phyloP scores from a whole-genome alignment of 2,797 vertebrate species.

The Thamnophis elegans region DNA sequence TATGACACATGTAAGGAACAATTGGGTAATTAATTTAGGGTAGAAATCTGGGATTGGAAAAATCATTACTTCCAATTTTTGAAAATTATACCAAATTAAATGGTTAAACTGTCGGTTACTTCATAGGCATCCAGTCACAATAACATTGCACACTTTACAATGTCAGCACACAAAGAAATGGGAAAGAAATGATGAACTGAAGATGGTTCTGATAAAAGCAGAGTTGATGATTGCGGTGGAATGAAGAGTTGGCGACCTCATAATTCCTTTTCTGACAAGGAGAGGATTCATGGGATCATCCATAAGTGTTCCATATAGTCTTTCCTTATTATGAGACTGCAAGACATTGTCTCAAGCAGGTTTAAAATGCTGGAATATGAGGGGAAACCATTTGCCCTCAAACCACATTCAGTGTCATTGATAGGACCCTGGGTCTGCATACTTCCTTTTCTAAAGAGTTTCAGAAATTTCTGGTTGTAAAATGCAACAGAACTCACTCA shows the following conservation, averaged over 20 bases:
- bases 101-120: neutral
- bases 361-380: neutral
- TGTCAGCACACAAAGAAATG: neutral
- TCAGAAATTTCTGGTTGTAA: neutral
- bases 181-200: neutral
- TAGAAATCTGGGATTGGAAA: neutral
- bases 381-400: neutral
- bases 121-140: neutral
- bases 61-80: neutral
- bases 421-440: neutral
- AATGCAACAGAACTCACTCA: neutral
- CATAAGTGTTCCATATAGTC: neutral
- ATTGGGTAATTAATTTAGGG: neutral
- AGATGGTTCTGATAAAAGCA: neutral
- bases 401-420: neutral
- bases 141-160: neutral
- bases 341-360: neutral
- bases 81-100: neutral
- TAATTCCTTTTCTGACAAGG: neutral
- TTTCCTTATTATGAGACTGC: neutral
- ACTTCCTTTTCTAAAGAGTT: neutral
- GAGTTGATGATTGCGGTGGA: neutral
- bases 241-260: neutral
- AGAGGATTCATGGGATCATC: neutral
- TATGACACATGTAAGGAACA: neutral